phyloP scores from a whole-genome alignment of 2,888 invertebrate species.

The Phaedon cochleariae region DNA sequence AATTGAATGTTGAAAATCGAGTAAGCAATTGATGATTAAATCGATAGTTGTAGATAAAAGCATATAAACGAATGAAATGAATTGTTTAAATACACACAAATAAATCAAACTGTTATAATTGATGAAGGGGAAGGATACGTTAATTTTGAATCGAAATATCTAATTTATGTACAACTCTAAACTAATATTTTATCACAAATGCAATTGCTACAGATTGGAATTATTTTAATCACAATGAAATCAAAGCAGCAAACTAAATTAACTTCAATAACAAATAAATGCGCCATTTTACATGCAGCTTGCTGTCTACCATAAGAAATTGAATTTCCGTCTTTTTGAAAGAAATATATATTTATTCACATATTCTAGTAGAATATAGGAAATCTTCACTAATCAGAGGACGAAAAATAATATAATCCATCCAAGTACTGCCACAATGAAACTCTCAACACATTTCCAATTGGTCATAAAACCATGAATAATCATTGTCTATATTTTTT shows the following conservation, averaged over 20 bases:
- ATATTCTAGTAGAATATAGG: not conserved
- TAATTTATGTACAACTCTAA: constrained; percentile 50
- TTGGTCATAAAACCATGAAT: too few relatives aligned
- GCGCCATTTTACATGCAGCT: constrained; percentile 31
- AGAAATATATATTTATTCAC: constrained; percentile 13
- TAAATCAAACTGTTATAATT: too few relatives aligned
- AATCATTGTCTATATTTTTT: too few relatives aligned
- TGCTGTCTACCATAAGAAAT: constrained; percentile 28
- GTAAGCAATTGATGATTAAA: too few relatives aligned
- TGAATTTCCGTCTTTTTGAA: constrained; percentile 39
- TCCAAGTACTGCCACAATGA: not conserved
- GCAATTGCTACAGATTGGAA: constrained; percentile 61
- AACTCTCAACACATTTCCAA: not conserved
- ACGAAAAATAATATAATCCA: too few relatives aligned
- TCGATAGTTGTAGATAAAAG: too few relatives aligned
- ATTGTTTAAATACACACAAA: too few relatives aligned
- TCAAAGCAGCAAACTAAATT: constrained; percentile 57
- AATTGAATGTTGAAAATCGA: too few relatives aligned
- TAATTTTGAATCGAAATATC: constrained; percentile 43
- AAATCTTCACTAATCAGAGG: not conserved
- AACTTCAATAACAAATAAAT: constrained; percentile 51
- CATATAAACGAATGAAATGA: too few relatives aligned
- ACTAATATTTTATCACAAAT: constrained; percentile 60
- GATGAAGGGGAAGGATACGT: constrained; percentile 19
- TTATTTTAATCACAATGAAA: constrained; percentile 59